Conservation (phyloP, 2,888 invertebrate species). For the Colostygia pectinataria region DNA sequence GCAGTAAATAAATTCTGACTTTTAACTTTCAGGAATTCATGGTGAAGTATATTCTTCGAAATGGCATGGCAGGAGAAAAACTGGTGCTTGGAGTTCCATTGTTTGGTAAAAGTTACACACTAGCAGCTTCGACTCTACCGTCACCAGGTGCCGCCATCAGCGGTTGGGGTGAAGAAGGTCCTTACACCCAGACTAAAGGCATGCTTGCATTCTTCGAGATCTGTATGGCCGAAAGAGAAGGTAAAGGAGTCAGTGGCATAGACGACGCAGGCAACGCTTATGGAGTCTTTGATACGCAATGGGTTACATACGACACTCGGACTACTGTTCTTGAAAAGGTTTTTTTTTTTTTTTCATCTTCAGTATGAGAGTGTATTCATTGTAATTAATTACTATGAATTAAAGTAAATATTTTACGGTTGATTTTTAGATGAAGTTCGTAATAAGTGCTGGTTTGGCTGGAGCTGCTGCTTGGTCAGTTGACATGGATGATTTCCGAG, state of each 20-base stretch:
- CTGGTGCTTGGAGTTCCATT: constrained; percentile 88
- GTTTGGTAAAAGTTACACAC: constrained; percentile 88
- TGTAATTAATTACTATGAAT: not conserved
- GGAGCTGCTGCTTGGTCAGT: constrained; percentile 88
- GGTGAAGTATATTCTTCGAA: constrained; percentile 85
- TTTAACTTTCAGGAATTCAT: constrained; percentile 83
- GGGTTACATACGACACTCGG: constrained; percentile 91
- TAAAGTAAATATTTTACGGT: not conserved
- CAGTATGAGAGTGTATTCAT: no score
- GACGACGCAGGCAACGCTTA: constrained; percentile 87
- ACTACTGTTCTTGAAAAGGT: constrained; percentile 86
- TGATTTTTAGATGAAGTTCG: constrained; percentile 78
- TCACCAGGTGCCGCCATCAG: constrained; percentile 82
- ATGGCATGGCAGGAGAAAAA: constrained; percentile 86
- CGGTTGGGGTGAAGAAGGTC: constrained; percentile 86
- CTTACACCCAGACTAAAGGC: constrained; percentile 87
- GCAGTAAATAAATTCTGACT: no score
- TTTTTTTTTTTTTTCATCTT: constrained; percentile 26
- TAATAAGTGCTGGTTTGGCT: constrained; percentile 84
- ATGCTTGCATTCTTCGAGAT: constrained; percentile 89
- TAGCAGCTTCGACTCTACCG: constrained; percentile 80
- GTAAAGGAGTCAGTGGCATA: constrained; percentile 76
- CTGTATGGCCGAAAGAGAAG: constrained; percentile 82
- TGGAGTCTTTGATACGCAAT: constrained; percentile 87
- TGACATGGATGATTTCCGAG: constrained; percentile 91